These are phyloP conservation scores for Dreissena rostriformis DNA, from an alignment of 1,140 invertebrate species.

Conservation along the genomic window DNA sequence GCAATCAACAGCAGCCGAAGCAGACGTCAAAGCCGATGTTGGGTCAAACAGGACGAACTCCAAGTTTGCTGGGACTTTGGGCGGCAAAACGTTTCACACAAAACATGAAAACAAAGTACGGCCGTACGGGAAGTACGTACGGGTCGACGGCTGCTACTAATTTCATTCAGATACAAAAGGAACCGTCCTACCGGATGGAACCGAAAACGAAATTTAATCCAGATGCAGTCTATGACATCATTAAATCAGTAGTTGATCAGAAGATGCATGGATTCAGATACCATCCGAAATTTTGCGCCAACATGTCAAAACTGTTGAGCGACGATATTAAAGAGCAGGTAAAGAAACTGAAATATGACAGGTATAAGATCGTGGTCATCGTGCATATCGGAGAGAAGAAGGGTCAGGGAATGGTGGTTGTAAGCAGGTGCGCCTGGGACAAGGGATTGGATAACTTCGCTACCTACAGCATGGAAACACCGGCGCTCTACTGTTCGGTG, in stretches of 20 bases:
- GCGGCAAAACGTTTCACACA: conserved; percentile 68
- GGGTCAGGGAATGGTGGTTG: conserved; percentile 66
- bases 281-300: conserved; percentile 64
- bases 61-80: conserved; percentile 68
- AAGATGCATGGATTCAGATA: conserved; percentile 65
- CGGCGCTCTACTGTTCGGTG: conserved; percentile 71
- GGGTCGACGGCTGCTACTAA: conserved; percentile 33
- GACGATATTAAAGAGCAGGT: conserved; percentile 74
- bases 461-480: conserved; percentile 70
- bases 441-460: conserved; percentile 73
- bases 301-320: conserved; percentile 67
- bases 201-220: conserved; percentile 65
- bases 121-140: conserved; percentile 27
- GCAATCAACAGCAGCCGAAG: neutral
- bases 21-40: conserved; percentile 36
- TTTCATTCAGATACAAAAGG: conserved; percentile 46
- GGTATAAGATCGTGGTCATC: conserved; percentile 75
- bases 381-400: conserved; percentile 73
- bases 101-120: conserved; percentile 56
- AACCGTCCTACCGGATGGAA: conserved; percentile 72
- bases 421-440: conserved; percentile 77
- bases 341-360: conserved; percentile 72
- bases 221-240: conserved; percentile 49
- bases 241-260: conserved; percentile 61
- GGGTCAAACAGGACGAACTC: conserved; percentile 51